Evolutionary conservation across 2,888 invertebrate genomes (phyloP).

Genomic region (Nephrocerus scutellatus): DNA sequence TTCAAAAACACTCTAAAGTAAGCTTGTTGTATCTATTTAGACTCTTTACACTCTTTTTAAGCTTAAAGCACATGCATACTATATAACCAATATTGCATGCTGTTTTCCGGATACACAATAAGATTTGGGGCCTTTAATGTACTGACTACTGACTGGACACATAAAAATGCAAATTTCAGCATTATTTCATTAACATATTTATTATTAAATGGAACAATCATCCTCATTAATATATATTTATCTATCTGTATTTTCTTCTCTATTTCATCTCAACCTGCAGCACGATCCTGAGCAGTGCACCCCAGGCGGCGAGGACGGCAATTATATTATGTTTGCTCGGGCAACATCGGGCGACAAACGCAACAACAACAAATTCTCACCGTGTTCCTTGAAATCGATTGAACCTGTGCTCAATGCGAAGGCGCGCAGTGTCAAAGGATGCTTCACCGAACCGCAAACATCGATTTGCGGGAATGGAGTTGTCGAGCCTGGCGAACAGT

Average conservation of each 20-base stretch:
- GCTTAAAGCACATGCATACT: too few species aligned
- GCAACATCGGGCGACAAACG: constrained; percentile 96
- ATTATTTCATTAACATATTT: constrained; percentile 4
- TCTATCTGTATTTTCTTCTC: neutral
- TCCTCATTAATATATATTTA: constrained; percentile 16
- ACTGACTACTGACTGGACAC: constrained; percentile 1
- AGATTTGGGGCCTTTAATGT: too few species aligned
- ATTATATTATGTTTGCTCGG: constrained; percentile 98
- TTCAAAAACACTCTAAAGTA: too few species aligned
- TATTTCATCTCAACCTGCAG: constrained; percentile 49
- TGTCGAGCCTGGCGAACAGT: constrained; percentile 93
- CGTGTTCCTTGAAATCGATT: constrained; percentile 87
- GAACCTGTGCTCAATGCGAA: constrained; percentile 88
- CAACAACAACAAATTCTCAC: constrained; percentile 96
- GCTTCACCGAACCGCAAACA: constrained; percentile 88
- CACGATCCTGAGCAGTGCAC: constrained; percentile 93
- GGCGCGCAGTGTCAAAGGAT: constrained; percentile 82
- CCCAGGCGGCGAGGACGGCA: constrained; percentile 92
- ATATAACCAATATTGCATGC: too few species aligned
- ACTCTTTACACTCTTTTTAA: too few species aligned
- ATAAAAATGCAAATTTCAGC: neutral
- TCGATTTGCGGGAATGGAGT: constrained; percentile 98
- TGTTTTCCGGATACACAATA: too few species aligned
- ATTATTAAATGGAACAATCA: too few species aligned
- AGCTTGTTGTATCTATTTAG: too few species aligned